Base-by-base conservation (phyloP, 2,113 vertebrate genomes). In the Orthonyx spaldingii region DNA sequence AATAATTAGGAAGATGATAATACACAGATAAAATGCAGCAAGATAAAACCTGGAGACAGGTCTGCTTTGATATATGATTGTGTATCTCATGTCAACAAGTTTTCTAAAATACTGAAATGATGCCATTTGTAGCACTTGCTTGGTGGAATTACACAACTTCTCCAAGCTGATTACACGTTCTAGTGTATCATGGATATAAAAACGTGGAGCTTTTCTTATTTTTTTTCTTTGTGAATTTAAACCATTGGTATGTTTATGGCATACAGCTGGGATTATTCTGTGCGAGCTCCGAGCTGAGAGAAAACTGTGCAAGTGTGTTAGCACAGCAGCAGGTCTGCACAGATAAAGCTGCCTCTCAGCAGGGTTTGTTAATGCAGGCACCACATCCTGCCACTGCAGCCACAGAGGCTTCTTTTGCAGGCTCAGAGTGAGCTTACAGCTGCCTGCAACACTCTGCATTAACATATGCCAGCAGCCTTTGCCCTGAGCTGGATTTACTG, bases 291-390 rank as follows among this genome's bases (percentile, higher is more conserved):
- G 88, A 91, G 88, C 88, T 71, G 33, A 63, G 83, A 57, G 76
- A 79, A 59, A 83, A 59, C 57, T 16, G 19, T 56, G 81, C 63
- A 66, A 84, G n/a, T 80, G 88, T 53, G 93, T 63, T 57, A 83
- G 72, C 90, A 27, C 88, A 89, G 90, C 91, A 80, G 91, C 93
- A 49, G 55, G 57, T 46, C 88, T 91, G 50, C 39, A 30, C 81
- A 59, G 87, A 76, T 89, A 83, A 89, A 89, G 81, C 87, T 87
- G 76, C 81, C 66, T 94, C 88, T 83, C 90, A 63, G 91, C 81
- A 71, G 88, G 91, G 71, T 84, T 89, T 86, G 68, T 94, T 91
- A 71, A 71, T 55, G 84, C 22, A 71, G 93, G 88, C 90, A 93
- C 49, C 84, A 50, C 93, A 59, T 91, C 81, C 19, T 37, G 76